Base-by-base conservation (phyloP, 2,888 invertebrate species). In the Xanthorhoe designata region DNA sequence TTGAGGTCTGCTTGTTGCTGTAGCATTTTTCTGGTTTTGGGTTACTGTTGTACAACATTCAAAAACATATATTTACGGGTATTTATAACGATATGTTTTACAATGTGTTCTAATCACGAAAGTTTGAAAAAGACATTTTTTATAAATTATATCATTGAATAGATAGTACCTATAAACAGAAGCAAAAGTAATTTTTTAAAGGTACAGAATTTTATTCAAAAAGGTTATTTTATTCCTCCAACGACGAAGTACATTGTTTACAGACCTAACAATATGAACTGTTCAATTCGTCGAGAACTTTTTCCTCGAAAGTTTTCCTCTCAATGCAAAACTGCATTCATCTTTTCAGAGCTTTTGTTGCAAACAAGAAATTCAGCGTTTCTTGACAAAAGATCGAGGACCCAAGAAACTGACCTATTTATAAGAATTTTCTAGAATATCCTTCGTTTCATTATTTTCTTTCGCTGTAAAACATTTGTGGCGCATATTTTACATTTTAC, bases 211-310 rank as follows among this genome's bases (percentile, higher is more conserved):
- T 10, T 3, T 45, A 45, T 45, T 6, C 45, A 15, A 15, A 15
- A n/a, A 45, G 3, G 4, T 47, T 8, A 47, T 17, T 47, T 13
- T 8, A 47, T 15, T 47, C 15, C 24, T 19, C 19, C 24, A 24
- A n/a, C 24, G 6, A 13, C 24, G 6, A 19, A 45, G 15, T 3
- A 17, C 55, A 50, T 59, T 59, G 54, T 62, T 45, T 51, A 55
- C 38, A n/a, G 38, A 62, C 49, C 50, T 59, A 55, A 55, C 50
- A 60, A 42, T 66, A 57, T 51, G 61, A 66, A 45, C 51, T 59
- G 59, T 51, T 66, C 66, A 62, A 62, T 62, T 61, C 62, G 45
- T 38, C 50, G 17, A 32, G 53, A 58, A 59, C 54, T 62, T 66
- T 62, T 59, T 52, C 53, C 47, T 15, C 15, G 13, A 42, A 59